Evolutionary conservation across 2,113 vertebrate species (phyloP).

Genomic region (Hemiscyllium ocellatum): DNA sequence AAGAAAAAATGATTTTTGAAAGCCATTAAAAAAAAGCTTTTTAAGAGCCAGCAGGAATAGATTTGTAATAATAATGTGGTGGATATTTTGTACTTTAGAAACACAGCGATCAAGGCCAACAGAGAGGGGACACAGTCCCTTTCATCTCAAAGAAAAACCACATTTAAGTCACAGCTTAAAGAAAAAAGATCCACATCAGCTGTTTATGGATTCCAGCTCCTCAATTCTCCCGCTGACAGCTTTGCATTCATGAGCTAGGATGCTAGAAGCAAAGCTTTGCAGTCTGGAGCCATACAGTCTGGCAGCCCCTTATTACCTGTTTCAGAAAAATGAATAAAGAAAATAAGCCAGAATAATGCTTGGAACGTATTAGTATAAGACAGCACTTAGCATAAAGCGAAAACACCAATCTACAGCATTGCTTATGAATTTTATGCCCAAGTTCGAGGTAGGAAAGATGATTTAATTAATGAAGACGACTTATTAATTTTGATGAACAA

Average conservation of each 20-base stretch:
- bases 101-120: not conserved
- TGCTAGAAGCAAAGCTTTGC: slow-evolving; percentile 47
- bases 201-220: slow-evolving; percentile 52
- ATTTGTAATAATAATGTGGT: slow-evolving; percentile 3
- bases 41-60: slow-evolving; percentile 24
- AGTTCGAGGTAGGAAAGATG: not conserved
- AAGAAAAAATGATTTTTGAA: not conserved
- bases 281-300: slow-evolving; percentile 47
- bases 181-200: slow-evolving; percentile 46
- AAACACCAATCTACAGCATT: not conserved
- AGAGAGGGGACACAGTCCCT: not conserved
- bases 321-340: slow-evolving; percentile 5
- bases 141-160: slow-evolving; percentile 35
- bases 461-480: not conserved
- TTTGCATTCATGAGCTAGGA: slow-evolving; percentile 46
- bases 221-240: slow-evolving; percentile 47
- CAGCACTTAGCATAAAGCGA: not conserved
- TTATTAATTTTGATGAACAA: not conserved
- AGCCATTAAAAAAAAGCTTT: not conserved
- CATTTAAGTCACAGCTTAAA: slow-evolving; percentile 35
- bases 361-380: too few relatives aligned
- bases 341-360: not conserved
- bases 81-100: slow-evolving; percentile 31
- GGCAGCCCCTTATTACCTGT: slow-evolving; percentile 40
- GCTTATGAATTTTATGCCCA: too few relatives aligned